These are phyloP conservation scores for Archips xylosteana DNA, from an alignment of 2,888 invertebrate genomes.

Conservation along the genomic window DNA sequence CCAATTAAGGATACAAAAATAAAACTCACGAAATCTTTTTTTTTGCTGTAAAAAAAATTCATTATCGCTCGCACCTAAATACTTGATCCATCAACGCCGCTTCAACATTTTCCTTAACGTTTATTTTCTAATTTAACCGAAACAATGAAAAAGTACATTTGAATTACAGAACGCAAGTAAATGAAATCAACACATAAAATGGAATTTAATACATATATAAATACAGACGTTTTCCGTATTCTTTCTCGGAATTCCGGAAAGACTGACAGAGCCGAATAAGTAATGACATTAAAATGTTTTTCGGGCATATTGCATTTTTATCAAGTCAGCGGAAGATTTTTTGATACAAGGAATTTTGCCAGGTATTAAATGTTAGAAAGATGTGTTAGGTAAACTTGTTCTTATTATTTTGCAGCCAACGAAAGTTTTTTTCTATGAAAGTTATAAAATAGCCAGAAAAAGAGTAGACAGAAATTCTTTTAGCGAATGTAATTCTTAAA, in stretches of 20 bases:
- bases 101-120: conserved; percentile 20
- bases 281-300: neutral
- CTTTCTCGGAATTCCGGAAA: neutral
- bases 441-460: too few relatives aligned
- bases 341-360: neutral
- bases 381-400: too few relatives aligned
- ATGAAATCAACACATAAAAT: conserved; percentile 28
- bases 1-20: conserved; percentile 2
- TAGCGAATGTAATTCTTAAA: too few relatives aligned
- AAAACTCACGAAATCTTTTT: conserved; percentile 7
- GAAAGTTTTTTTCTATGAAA: too few relatives aligned
- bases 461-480: too few relatives aligned
- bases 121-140: conserved; percentile 21
- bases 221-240: neutral
- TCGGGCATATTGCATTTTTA: conserved; percentile 1
- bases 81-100: conserved; percentile 17
- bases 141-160: conserved; percentile 24
- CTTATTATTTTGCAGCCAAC: too few relatives aligned
- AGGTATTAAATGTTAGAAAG: too few relatives aligned
- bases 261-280: conserved; percentile 8
- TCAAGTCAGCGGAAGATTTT: neutral
- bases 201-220: conserved; percentile 19
- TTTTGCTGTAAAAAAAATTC: conserved; percentile 9
- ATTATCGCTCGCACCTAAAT: conserved; percentile 4
- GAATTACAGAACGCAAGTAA: conserved; percentile 20